Percentiles rank a stretch among this genome's conserved stretches.
Conservation (phyloP, 2,888 invertebrate genomes). For the Eupithecia centaureata region DNA sequence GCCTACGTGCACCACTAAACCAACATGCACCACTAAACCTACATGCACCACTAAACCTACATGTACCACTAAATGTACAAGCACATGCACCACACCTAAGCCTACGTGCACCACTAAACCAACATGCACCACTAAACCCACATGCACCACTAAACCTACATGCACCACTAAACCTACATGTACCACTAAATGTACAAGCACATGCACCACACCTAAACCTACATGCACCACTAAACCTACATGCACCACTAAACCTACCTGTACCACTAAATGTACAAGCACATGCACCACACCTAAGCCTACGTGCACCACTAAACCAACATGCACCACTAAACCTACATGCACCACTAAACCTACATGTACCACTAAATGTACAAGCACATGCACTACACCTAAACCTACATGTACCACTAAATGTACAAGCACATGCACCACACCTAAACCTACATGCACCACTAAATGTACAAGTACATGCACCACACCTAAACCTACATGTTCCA, state of each 20-base stretch:
- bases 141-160: neutral
- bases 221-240: neutral
- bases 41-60: neutral
- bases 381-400: no score
- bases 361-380: no score
- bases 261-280: no score
- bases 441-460: neutral
- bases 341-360: neutral
- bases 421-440: neutral
- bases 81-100: neutral
- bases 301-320: neutral
- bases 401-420: neutral
- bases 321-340: neutral
- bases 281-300: neutral
- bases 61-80: neutral
- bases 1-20: no score
- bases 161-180: neutral
- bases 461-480: neutral
- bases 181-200: neutral
- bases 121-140: neutral
- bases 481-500: neutral
- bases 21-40: no score
- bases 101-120: no score
- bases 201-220: neutral
- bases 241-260: neutral